Base-by-base conservation (phyloP, 2,797 vertebrate species). In the Paratrypauchen microcephalus region DNA sequence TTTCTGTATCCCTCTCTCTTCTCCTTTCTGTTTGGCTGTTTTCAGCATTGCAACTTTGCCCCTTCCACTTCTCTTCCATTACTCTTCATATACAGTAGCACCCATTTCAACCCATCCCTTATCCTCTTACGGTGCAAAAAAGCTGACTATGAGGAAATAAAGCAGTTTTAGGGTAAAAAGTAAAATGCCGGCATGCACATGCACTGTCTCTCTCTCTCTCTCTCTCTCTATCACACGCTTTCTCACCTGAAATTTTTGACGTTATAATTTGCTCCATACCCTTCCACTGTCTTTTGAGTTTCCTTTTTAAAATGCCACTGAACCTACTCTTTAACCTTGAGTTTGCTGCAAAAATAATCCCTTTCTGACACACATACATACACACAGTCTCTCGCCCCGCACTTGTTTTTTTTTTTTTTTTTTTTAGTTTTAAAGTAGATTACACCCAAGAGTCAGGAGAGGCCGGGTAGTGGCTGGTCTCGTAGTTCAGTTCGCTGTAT, bases 371-470 rank as follows among this genome's bases (percentile, higher is more conserved):
- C 81, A 26, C 70, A 78, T 77, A 78, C 82, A 26, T 68, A 78
- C 80, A 83, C 82, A 80, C 70, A 70, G 76, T 72, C 69, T 75
- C 21, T 66, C 72, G 32, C 59, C 71, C 82, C 62, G 56, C 72
- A 73, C 75, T 72, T 60, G 58, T 32, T 60, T 30, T 18, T 59
- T 28, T 28, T 16, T 28, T 28, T 36, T 23, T 56, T 56, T 30
- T 64, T 57, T 74, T 41, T 13, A 55, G 21, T 47, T 54, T 36
- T 59, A 23, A 55, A 69, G 75, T 65, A 55, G 70, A 81, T 95
- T 96, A 99, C 91, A 99, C 97, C 97, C 97, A 99, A 86, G 97
- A 99, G 93, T 99, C 97, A 47, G 97, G 97, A 30, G 97, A 98
- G 87, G 96, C 96, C 59, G 97, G 97, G 91, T 98, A 98, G 94